Conservation (phyloP, 1,140 invertebrate genomes). For the Anastrepha ludens region DNA sequence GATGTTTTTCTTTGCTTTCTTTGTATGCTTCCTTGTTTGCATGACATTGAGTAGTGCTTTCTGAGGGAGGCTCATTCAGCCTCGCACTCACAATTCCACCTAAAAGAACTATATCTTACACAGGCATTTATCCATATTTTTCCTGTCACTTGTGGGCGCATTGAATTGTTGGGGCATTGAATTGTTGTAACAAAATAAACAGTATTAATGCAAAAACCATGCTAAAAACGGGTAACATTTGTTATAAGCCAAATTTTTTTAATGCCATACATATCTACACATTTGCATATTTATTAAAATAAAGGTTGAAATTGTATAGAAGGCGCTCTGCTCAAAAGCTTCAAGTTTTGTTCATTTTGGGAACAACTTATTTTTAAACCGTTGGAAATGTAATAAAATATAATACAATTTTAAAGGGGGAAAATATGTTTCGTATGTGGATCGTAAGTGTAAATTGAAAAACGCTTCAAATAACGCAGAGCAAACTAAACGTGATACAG, state of each 20-base stretch:
- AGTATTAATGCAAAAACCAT: conserved; percentile 28
- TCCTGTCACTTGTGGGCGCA: neutral
- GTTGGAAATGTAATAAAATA: neutral
- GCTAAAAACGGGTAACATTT: neutral
- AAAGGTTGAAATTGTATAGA: too few relatives aligned
- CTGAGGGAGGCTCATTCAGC: neutral
- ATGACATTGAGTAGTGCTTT: neutral
- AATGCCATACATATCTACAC: too few relatives aligned
- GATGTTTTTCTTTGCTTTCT: neutral
- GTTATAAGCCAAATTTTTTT: neutral
- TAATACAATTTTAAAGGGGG: too few relatives aligned
- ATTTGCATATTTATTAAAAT: too few relatives aligned
- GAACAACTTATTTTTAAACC: neutral
- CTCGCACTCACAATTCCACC: neutral
- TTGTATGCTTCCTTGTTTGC: neutral
- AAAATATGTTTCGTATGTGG: too few relatives aligned
- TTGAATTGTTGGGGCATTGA: neutral
- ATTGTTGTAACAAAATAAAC: conserved; percentile 4
- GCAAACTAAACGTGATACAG: neutral
- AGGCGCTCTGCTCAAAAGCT: too few relatives aligned
- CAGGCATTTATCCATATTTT: neutral
- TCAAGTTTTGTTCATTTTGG: neutral
- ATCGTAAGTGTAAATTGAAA: neutral
- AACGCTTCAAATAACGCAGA: too few relatives aligned
- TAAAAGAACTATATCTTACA: neutral